Percentiles rank a stretch among this genome's conserved stretches.
phyloP scores from a whole-genome alignment of 2,888 invertebrate genomes.

The Coleophora flavipennella region DNA sequence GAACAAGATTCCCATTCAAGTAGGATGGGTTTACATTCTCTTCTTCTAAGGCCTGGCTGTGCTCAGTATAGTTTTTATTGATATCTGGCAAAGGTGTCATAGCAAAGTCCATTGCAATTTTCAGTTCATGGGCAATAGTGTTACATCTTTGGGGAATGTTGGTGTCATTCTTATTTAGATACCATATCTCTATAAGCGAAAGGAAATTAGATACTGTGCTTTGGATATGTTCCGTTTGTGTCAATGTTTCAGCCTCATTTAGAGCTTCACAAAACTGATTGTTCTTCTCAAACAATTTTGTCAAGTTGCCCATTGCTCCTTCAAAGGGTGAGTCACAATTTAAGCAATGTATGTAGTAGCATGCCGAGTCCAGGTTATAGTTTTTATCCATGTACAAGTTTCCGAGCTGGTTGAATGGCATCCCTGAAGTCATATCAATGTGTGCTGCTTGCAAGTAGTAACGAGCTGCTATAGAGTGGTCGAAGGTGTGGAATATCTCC shows the following conservation, averaged over 20 bases:
- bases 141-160: conserved; percentile 79
- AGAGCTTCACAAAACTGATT: conserved; percentile 71
- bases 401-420: conserved; percentile 96
- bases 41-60: conserved; percentile 60
- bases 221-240: conserved; percentile 64
- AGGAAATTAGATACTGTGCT: conserved; percentile 64
- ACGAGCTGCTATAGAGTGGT: conserved; percentile 80
- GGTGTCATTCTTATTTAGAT: conserved; percentile 74
- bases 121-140: conserved; percentile 80
- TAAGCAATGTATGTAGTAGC: conserved; percentile 90
- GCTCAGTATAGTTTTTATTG: conserved; percentile 65
- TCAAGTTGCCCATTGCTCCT: conserved; percentile 90
- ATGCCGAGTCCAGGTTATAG: conserved; percentile 89
- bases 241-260: conserved; percentile 57
- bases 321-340: conserved; percentile 87
- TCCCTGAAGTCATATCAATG: conserved; percentile 84
- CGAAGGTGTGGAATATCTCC: conserved; percentile 80
- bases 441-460: conserved; percentile 90
- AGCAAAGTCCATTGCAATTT: conserved; percentile 77
- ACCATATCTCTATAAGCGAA: conserved; percentile 75
- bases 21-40: conserved; percentile 69
- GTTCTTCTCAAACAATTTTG: conserved; percentile 80
- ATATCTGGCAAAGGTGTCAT: conserved; percentile 63
- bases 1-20: conserved; percentile 79
- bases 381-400: conserved; percentile 86